These are phyloP conservation scores for Leptoclinus maculatus DNA, from an alignment of 2,797 vertebrate genomes.

Conservation along the genomic window DNA sequence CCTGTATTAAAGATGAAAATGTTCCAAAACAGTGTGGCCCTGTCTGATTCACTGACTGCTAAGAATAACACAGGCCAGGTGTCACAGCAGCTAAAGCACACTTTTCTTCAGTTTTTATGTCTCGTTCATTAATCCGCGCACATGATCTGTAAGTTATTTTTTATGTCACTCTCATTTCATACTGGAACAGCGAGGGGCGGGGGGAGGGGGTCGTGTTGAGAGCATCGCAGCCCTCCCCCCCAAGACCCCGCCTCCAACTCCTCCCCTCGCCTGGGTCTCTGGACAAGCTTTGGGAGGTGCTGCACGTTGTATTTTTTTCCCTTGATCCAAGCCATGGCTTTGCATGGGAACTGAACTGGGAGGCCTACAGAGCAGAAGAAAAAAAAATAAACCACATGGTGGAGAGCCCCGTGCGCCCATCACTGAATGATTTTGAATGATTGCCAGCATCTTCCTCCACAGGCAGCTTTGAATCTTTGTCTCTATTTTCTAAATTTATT, in stretches of 20 bases:
- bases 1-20: conserved; percentile 69
- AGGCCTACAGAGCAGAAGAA: conserved; percentile 67
- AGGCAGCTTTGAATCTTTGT: conserved; percentile 81
- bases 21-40: conserved; percentile 51
- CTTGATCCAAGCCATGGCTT: conserved; percentile 81
- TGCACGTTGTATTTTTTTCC: conserved; percentile 78
- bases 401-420: conserved; percentile 54
- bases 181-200: conserved; percentile 51
- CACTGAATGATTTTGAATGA: conserved; percentile 73
- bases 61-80: conserved; percentile 25
- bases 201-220: conserved; percentile 18
- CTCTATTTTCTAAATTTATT: conserved; percentile 71
- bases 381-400: not conserved
- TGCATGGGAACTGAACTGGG: conserved; percentile 82
- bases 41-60: conserved; percentile 64
- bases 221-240: not conserved
- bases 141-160: conserved; percentile 58
- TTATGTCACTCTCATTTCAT: conserved; percentile 67
- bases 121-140: conserved; percentile 34
- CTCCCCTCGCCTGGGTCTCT: conserved; percentile 62
- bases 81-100: conserved; percentile 17
- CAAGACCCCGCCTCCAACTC: not conserved
- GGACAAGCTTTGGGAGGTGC: conserved; percentile 69
- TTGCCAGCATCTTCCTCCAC: conserved; percentile 83
- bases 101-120: conserved; percentile 13